Evolutionary conservation across 2,113 vertebrate species (phyloP).

Genomic region (Isichthys henryi): DNA sequence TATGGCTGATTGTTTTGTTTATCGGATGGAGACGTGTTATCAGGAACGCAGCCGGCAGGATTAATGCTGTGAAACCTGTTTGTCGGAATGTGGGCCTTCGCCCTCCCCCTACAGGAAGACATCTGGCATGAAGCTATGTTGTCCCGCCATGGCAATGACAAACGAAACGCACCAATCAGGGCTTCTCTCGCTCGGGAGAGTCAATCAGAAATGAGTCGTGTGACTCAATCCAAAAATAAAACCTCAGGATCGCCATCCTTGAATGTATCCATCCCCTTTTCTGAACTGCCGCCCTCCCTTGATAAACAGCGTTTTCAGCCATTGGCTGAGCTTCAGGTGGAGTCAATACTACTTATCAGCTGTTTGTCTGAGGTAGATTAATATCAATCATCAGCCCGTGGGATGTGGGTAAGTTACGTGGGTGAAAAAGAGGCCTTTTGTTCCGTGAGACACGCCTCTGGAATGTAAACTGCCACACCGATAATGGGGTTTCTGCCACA

Average conservation of each 20-base stretch:
- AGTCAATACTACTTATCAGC: conserved; percentile 19
- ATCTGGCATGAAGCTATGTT: neutral
- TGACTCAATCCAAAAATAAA: neutral
- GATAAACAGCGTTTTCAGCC: neutral
- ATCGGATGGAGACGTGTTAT: neutral
- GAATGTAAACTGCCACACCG: neutral
- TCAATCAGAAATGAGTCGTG: neutral
- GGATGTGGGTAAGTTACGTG: conserved; percentile 7
- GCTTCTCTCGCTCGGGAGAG: neutral
- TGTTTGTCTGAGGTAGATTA: conserved; percentile 2
- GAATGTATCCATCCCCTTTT: neutral
- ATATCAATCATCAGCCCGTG: conserved; percentile 18
- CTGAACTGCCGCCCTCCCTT: neutral
- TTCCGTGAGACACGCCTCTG: neutral
- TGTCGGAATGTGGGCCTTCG: conserved; percentile 9
- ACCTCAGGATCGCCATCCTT: neutral
- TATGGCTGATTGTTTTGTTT: neutral
- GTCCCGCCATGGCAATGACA: neutral
- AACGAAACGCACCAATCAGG: neutral
- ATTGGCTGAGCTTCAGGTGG: neutral
- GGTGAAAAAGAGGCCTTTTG: neutral
- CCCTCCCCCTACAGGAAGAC: conserved; percentile 5
- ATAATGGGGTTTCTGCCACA: neutral
- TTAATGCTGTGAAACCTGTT: conserved; percentile 14
- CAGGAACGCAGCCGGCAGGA: neutral